These are phyloP conservation scores for Myotis davidii DNA, from an alignment of 2,113 vertebrate genomes.

Conservation along the genomic window DNA sequence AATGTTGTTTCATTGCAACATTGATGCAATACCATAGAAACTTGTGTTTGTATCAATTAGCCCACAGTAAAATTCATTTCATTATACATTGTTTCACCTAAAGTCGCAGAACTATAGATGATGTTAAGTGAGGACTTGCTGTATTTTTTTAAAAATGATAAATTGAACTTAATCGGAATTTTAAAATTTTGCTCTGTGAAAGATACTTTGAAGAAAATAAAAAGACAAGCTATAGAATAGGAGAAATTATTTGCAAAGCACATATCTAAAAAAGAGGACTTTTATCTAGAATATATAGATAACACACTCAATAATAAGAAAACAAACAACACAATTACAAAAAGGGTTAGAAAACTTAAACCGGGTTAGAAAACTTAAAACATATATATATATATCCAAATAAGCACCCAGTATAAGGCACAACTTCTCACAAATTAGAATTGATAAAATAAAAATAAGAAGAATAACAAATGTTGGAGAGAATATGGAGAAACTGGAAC, in stretches of 20 bases:
- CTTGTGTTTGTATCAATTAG: not conserved
- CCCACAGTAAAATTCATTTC: not conserved
- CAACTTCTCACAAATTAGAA: not conserved
- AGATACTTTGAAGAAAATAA: constrained; percentile 14
- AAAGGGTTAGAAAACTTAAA: not conserved
- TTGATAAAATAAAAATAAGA: not conserved
- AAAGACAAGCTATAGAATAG: not conserved
- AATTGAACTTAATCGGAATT: not conserved
- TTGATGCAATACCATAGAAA: not conserved
- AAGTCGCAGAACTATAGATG: not conserved
- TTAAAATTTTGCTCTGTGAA: not conserved
- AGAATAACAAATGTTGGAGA: not conserved
- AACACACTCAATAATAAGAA: not conserved
- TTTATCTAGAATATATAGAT: not conserved
- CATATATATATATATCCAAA: not conserved
- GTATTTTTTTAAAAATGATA: not conserved
- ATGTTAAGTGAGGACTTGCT: not conserved
- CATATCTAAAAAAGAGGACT: not conserved
- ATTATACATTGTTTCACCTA: not conserved
- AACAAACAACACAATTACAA: not conserved
- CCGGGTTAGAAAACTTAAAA: not conserved
- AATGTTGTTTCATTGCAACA: not conserved
- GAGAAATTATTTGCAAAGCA: not conserved
- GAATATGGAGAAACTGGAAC: not conserved
- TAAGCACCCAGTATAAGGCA: not conserved